phyloP scores from a whole-genome alignment of 2,113 vertebrate genomes.

The Triplophysa tibetana region DNA sequence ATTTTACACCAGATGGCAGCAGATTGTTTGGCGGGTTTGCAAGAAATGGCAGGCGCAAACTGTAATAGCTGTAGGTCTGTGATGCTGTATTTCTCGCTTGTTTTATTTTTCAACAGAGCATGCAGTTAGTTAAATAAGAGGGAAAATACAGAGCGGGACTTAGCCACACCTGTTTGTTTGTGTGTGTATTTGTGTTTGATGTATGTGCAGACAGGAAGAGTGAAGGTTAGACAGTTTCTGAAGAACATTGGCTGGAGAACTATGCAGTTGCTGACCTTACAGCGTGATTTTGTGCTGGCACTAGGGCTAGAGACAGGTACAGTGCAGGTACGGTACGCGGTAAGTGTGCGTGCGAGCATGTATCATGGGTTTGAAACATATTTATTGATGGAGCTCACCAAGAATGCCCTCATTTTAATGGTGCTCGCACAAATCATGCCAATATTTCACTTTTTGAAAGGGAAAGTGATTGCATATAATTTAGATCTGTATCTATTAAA shows the following conservation, averaged over 20 bases:
- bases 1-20: slow-evolving; percentile 11
- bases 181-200: slow-evolving; percentile 27
- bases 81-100: not conserved
- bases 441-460: too few relatives aligned
- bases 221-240: slow-evolving; percentile 62
- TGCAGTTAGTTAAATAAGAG: not conserved
- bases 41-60: not conserved
- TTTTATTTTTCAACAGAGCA: not conserved
- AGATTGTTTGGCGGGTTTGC: not conserved
- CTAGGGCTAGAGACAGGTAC: slow-evolving; percentile 64
- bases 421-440: too few relatives aligned
- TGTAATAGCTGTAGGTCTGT: not conserved
- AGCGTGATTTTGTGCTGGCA: slow-evolving; percentile 58
- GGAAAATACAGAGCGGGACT: slow-evolving; percentile 3
- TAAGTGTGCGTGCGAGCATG: not conserved
- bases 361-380: too few relatives aligned
- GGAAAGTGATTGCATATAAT: too few relatives aligned
- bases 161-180: not conserved
- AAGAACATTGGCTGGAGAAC: slow-evolving; percentile 63
- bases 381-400: too few relatives aligned
- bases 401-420: too few relatives aligned
- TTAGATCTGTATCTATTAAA: too few relatives aligned
- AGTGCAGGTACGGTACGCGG: slow-evolving; percentile 59
- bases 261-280: slow-evolving; percentile 54
- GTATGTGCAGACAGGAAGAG: slow-evolving; percentile 61